Base-by-base conservation (phyloP, 2,797 vertebrate species). In the Zenarchopterus dispar region DNA sequence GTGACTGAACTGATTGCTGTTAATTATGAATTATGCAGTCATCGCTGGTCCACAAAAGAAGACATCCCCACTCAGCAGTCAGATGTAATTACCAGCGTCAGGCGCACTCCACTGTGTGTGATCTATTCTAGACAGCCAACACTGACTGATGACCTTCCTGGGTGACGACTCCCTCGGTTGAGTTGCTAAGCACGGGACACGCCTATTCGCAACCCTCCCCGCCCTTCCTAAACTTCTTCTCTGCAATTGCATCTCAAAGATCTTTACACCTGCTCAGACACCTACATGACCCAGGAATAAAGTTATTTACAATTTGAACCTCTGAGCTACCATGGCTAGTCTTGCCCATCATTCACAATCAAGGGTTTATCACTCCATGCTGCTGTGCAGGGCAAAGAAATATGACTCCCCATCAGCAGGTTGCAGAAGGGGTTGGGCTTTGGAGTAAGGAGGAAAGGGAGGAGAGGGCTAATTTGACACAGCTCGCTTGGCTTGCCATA, bases 401-500 rank as follows among this genome's bases (percentile, higher is more conserved):
- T 96, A 96, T 96, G 96, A 96, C 93, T 95, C 93, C 94, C 87
- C 93, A 60, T 93, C 94, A 95, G 93, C 45, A 56, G 68, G 62
- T 62, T 81, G 75, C 78, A 55, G 81, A 56, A 67, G 64, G 71
- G 86, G 85, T 50, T 77, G 78, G 79, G 79, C 78, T 66, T 72
- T 50, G 73, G 77, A 70, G 70, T 23, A 47, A 57, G 67, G 80
- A 70, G 67, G 75, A 67, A 70, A 54, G 62, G 75, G 78, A 79
- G 70, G 85, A 86, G 82, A 80, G 77, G 92, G 95, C 95, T 98
- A 97, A 99, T 99, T 99, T 99, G 97, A 98, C 96, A 99, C 96
- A 97, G 96, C 96, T 97, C 95, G 94, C 96, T 98, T 97, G 95
- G 95, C 95, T 97, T 94, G 94, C 95, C 96, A 96, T 98, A 99